Evolutionary conservation across 2,113 vertebrate genomes (phyloP).

Genomic region (Carassius auratus): DNA sequence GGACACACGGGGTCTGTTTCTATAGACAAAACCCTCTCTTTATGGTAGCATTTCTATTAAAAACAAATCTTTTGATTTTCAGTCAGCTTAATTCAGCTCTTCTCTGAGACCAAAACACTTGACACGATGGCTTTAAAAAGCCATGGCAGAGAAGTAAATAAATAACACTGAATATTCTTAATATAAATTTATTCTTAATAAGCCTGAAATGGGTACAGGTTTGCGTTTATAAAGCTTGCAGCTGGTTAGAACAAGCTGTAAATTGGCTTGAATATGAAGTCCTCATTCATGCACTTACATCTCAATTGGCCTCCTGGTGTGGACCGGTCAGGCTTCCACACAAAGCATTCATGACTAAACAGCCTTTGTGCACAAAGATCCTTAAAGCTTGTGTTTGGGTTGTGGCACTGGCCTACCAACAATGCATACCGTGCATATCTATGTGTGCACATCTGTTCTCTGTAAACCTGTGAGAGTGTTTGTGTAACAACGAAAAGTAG

Average conservation of each 20-base stretch:
- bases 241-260: not conserved
- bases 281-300: slow-evolving; percentile 32
- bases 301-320: slow-evolving; percentile 32
- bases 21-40: not conserved
- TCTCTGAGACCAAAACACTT: too few species aligned
- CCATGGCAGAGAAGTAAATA: too few species aligned
- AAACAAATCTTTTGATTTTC: not conserved
- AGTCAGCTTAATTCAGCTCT: too few species aligned
- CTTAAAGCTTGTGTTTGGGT: slow-evolving; percentile 9
- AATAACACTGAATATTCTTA: not conserved
- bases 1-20: not conserved
- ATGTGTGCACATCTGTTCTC: slow-evolving; percentile 16
- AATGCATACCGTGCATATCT: not conserved
- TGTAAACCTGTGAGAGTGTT: slow-evolving; percentile 49
- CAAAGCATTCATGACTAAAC: slow-evolving; percentile 12
- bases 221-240: not conserved
- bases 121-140: too few species aligned
- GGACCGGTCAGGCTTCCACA: slow-evolving; percentile 8
- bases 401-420: not conserved
- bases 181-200: too few species aligned
- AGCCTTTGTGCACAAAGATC: slow-evolving; percentile 14
- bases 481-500: not conserved
- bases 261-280: slow-evolving; percentile 13
- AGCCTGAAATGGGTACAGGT: slow-evolving; percentile 10
- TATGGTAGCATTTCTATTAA: not conserved